A percentile compares a stretch with the other conserved stretches of the same genome.
Evolutionary conservation across 2,888 invertebrate genomes (phyloP).

Genomic region (Digitonthophagus gazella): DNA sequence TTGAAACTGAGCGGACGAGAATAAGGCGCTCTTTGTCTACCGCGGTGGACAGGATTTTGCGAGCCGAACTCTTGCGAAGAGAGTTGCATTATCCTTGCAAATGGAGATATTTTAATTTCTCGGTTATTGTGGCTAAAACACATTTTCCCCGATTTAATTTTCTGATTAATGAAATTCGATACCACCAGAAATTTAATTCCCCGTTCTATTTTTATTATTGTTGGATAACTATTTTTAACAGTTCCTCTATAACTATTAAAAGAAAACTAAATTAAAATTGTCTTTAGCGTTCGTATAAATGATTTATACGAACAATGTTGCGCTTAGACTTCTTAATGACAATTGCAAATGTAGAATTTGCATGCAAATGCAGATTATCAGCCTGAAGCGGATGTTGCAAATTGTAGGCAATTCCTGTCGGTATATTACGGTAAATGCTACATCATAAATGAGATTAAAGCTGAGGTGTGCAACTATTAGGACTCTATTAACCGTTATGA

Average conservation of each 20-base stretch:
- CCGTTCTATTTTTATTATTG: no score
- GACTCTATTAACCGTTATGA: no score
- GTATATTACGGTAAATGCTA: background rate
- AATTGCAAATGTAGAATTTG: conserved; percentile 7
- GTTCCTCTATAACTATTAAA: no score
- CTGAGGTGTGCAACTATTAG: background rate
- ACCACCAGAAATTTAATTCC: no score
- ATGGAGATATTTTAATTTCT: background rate
- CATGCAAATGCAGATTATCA: background rate
- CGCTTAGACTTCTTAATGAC: background rate
- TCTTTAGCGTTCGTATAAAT: no score
- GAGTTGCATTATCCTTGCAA: background rate
- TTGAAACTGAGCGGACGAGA: conserved; percentile 6
- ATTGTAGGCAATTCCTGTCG: conserved; percentile 18
- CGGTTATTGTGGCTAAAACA: background rate
- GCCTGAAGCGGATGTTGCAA: conserved; percentile 22
- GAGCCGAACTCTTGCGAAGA: background rate
- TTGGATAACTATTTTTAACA: no score
- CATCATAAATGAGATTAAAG: background rate
- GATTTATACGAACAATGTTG: background rate
- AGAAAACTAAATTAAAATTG: no score
- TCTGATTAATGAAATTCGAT: background rate
- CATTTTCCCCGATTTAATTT: background rate
- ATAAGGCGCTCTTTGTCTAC: background rate
- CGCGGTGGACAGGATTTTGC: background rate